Percentiles rank a stretch among this genome's conserved stretches.
These are phyloP conservation scores for Agrotis segetum DNA, from an alignment of 2,888 invertebrate genomes.

Conservation along the genomic window DNA sequence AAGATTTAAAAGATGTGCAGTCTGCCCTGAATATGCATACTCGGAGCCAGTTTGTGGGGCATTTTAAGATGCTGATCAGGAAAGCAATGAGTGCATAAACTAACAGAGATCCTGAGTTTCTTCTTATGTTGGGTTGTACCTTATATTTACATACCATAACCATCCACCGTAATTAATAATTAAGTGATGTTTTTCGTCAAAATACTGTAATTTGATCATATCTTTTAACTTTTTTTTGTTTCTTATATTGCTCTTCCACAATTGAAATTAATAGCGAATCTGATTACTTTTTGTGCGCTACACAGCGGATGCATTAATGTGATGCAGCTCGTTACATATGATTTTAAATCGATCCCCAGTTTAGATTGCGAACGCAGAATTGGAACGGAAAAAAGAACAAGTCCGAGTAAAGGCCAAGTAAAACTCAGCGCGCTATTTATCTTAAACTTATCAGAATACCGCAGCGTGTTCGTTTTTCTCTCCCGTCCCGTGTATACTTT, in stretches of 20 bases:
- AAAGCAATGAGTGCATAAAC: not conserved
- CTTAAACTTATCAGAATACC: constrained; percentile 88
- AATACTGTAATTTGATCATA: not conserved
- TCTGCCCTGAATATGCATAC: no score
- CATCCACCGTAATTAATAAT: not conserved
- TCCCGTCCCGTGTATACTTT: constrained; percentile 83
- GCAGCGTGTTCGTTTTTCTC: constrained; percentile 83
- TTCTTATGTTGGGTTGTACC: not conserved
- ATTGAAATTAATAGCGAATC: constrained; percentile 34
- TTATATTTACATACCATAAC: no score
- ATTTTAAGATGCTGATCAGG: not conserved
- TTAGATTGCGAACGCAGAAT: constrained; percentile 78
- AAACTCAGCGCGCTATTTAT: constrained; percentile 88
- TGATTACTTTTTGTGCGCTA: constrained; percentile 37
- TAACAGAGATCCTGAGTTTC: no score
- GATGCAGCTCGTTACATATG: constrained; percentile 74
- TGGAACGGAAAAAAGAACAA: constrained; percentile 77
- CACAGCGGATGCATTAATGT: constrained; percentile 64
- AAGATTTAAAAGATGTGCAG: no score
- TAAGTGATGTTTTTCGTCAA: not conserved
- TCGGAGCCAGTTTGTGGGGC: no score
- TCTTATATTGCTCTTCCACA: not conserved
- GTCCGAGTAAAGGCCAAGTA: constrained; percentile 80
- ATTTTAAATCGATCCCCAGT: constrained; percentile 78
- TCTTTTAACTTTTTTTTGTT: constrained; percentile 24